phyloP scores from a whole-genome alignment of 1,140 invertebrate species.

The Pachypsylla venusta region DNA sequence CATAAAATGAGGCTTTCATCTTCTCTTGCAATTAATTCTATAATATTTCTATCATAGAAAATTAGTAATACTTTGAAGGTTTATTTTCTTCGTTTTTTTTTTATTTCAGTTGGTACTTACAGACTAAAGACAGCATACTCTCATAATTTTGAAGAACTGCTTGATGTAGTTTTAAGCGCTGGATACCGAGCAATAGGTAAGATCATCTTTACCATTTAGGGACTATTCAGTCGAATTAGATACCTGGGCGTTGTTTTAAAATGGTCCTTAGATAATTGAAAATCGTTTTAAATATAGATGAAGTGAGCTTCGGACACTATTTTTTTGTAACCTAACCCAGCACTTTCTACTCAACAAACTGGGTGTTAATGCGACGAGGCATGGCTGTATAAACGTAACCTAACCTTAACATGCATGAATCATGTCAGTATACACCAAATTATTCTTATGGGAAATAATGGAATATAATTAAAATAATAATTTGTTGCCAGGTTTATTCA shows the following conservation, averaged over 20 bases:
- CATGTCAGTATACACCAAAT: too few species aligned
- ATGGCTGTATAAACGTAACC: too few species aligned
- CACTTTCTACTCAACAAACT: neutral
- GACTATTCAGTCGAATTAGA: conserved; percentile 2
- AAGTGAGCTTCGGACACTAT: neutral
- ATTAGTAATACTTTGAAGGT: too few species aligned
- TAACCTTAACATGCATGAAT: too few species aligned
- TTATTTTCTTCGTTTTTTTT: neutral
- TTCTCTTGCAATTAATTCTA: too few species aligned
- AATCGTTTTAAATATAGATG: neutral
- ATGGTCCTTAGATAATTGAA: neutral
- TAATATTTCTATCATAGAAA: too few species aligned
- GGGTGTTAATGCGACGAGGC: too few species aligned
- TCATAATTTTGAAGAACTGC: conserved; percentile 33
- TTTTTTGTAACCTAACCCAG: neutral
- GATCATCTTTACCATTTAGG: conserved; percentile 8
- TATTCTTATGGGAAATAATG: too few species aligned
- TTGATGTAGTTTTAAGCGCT: conserved; percentile 34
- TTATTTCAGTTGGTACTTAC: conserved; percentile 38
- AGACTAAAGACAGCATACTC: conserved; percentile 32
- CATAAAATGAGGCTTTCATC: too few species aligned
- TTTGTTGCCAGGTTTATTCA: too few species aligned
- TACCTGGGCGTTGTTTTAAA: neutral
- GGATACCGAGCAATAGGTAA: conserved; percentile 44
- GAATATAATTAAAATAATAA: too few species aligned